Base-by-base conservation (phyloP, 2,113 vertebrate species). In the Cyanistes caeruleus region DNA sequence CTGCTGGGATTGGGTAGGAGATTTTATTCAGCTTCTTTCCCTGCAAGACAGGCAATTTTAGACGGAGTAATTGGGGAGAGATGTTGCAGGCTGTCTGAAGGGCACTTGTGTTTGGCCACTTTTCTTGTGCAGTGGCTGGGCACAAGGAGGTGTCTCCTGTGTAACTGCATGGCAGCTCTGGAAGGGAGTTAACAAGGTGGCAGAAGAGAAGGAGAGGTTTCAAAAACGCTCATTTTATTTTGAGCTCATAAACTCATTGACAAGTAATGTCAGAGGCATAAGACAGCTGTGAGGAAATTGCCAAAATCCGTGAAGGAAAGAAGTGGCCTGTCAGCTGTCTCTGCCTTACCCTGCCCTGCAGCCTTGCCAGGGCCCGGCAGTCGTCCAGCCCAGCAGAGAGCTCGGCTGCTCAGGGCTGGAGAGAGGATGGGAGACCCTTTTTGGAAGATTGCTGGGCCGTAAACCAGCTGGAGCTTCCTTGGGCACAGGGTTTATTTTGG, bases 271-370 rank as follows among this genome's bases (percentile, higher is more conserved):
- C 0, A 2, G 85, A 0, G 0, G 64, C 83, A 84, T 60, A 84
- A 97, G 97, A 92, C 88, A 92, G 95, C 70, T 87, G 79, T 90
- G 94, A 97, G 97, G 96, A 90, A 97, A 84, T 94, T 79, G 91
- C 95, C 93, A 76, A 96, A 93, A 90, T 64, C 74, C 7, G 1
- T 95, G 91, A 96, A 94, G 96, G 95, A 62, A 94, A 95, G 58
- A 77, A 76, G 93, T 92, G 81, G 83, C 79, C 69, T 92, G 80
- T 90, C 95, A 97, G 96, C 96, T 97, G 93, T 89, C 93, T 94
- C 88, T 93, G 93, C 91, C 75, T 91, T 15, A 23, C 76, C 91
- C 89, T 95, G 94, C 79, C 86, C 67, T 31, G 56, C 56, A 56
- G 62, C 91, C 27, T 69, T 93, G 93, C 91, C 77, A 80, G 67